Conservation (phyloP, 2,888 invertebrate species). For the Drosophila fulvimacula region DNA sequence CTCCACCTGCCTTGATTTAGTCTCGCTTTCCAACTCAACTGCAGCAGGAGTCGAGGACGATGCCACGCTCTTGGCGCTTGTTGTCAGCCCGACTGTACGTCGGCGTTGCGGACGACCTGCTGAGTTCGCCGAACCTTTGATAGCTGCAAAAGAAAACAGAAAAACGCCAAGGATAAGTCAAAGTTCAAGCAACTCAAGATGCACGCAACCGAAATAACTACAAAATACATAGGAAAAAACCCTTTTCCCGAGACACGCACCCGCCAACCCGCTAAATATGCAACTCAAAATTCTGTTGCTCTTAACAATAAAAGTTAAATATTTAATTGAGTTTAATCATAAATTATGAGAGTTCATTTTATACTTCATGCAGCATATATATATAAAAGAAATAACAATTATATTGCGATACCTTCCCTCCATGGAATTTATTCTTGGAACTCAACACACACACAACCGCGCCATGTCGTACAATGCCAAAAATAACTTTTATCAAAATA, state of each 20-base stretch:
- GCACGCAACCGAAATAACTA: conserved; percentile 1
- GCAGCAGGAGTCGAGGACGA: conserved; percentile 25
- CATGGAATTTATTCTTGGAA: neutral
- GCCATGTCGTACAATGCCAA: neutral
- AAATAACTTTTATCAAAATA: conserved; percentile 1
- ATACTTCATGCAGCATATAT: neutral
- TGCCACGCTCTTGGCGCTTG: conserved; percentile 27
- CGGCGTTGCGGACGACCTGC: conserved; percentile 40
- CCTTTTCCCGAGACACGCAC: conserved; percentile 11
- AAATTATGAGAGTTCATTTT: no score
- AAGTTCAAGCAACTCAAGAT: conserved; percentile 15
- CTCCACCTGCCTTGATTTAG: conserved; percentile 13
- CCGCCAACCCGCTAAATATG: conserved; percentile 19
- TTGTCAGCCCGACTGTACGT: conserved; percentile 29
- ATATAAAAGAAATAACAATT: neutral
- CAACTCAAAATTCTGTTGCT: conserved; percentile 4
- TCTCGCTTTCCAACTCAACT: conserved; percentile 14
- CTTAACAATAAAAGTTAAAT: neutral
- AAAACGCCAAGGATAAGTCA: conserved; percentile 1
- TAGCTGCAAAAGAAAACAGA: conserved; percentile 57
- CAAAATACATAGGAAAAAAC: neutral
- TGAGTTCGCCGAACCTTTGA: conserved; percentile 61
- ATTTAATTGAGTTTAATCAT: neutral
- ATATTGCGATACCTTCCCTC: neutral
- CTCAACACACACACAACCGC: neutral